Percentiles rank a stretch among this genome's conserved stretches.
phyloP scores from a whole-genome alignment of 2,888 invertebrate genomes.

The Oligia strigilis region DNA sequence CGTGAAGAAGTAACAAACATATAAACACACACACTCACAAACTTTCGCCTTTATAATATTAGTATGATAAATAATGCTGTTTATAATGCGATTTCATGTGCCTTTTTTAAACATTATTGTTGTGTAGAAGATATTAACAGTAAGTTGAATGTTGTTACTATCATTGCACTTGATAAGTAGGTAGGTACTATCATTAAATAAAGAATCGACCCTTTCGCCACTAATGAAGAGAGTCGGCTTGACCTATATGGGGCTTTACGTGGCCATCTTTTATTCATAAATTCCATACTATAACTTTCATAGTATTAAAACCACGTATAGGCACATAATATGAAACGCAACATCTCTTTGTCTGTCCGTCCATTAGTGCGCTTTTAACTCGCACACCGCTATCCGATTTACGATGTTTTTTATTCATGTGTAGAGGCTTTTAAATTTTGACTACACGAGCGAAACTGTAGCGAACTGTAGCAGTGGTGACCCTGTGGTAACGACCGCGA shows the following conservation, averaged over 20 bases:
- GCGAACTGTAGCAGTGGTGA: background rate
- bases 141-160: background rate
- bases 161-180: background rate
- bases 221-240: constrained; percentile 44
- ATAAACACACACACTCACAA: no score
- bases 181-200: constrained; percentile 8
- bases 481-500: background rate
- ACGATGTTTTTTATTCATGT: background rate
- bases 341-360: constrained; percentile 17
- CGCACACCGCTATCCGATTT: constrained; percentile 18
- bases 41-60: no score
- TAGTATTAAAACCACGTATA: constrained; percentile 21
- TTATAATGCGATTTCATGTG: background rate
- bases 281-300: constrained; percentile 16
- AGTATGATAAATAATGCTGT: no score
- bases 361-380: constrained; percentile 42
- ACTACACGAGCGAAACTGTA: background rate
- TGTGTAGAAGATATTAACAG: background rate
- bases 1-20: no score
- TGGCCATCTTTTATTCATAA: constrained; percentile 47
- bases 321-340: constrained; percentile 2
- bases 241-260: constrained; percentile 35
- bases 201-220: constrained; percentile 22
- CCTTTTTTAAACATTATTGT: background rate
- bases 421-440: constrained; percentile 4